Base-by-base conservation (phyloP, 2,888 invertebrate species). In the Ditula angustiorana region DNA sequence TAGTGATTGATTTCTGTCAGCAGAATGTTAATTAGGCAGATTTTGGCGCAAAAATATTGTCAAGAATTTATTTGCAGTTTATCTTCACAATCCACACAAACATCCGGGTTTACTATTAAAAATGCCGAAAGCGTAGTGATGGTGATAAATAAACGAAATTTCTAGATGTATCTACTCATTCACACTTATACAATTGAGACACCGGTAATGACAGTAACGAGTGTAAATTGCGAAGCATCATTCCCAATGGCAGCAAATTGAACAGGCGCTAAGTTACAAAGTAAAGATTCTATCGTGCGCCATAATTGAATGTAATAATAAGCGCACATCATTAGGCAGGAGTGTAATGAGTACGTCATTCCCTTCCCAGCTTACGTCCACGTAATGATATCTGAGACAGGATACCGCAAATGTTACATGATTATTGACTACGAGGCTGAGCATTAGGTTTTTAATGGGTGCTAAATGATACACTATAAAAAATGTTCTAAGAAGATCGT, bases 401-500 rank as follows among this genome's bases (percentile, higher is more conserved):
- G 77, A 79, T 74, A 74, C 74, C 69, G 70, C 76, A 74, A 74
- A 73, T 75, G 71, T 69, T 37, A 53, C 28, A 49, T 67, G 71
- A 75, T 75, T 74, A 71, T 67, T 68, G 67, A 47, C 67, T 67
- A 61, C 50, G 57, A 59, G 52, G 21, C 21, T 8, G 57, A 5
- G 21, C 23, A 16, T 41, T 23, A 49, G 16, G 19, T 5, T 28
- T 49, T 28, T 30, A 50, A 50, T 50, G 28, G 10, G 28, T 19
- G 10, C 30, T 21, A 50, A 21, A 50, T 19, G 30, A 50, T 50
- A 30, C 4, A 28, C 19, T 41, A 10, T 2, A 41, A 41, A n/a
- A 37, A 16, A 13, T 41, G 19, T 41, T 19, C 19, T 19, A 10
- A 41, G 41, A 28, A 26, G 49, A 44, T 7, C 23, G 10, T 24